Evolutionary conservation across 2,888 invertebrate genomes (phyloP), one percentile per base, ranked within the genome.

Genomic region (Cerastis rubricosa): DNA sequence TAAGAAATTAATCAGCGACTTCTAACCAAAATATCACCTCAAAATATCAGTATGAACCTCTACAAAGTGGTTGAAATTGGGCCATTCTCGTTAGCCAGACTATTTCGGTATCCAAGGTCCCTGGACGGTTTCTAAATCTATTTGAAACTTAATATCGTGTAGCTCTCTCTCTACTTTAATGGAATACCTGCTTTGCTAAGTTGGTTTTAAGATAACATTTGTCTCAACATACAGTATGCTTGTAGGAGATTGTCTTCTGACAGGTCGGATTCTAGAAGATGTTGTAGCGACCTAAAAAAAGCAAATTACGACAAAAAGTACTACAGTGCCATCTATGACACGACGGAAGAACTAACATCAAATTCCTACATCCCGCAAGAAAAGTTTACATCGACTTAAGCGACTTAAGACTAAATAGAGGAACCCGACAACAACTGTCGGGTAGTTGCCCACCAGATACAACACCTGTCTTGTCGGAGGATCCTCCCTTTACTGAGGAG

Each of bases 91-190:
- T 54, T 80, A 59, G 35, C 35, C 8, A 65, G 22, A 51, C 59
- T 66, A 80, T 80, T 78, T 80, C 40, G 61, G 63, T 54, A 67
- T 43, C 59, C 35, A 35, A 66, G 66, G 73, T 66, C 66, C 61
- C 80, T n/a, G 72, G 78, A 72, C 66, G 14, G 40, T 40, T 29
- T 22, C 29, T 14, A 78, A 80, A 73, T 63, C 29, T 47, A 73
- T 66, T 81, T 49, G 9, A 9, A 63, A 54, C 73, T 43, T 4
- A 80, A 73, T 51, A 65, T 66, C 22, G 4, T 65, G 25, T 43
- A 49, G 57, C 29, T 47, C 1, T 35, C 1, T 35, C 17, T 35
- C 29, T 12, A 61, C n/a, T 25, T 35, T 45, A 35, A 54, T 47
- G 63, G 25, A 64, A 54, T 49, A 49, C 8, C 19, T 17, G 19